Conservation (phyloP, 1,140 invertebrate genomes). For the Bactericera cockerelli region DNA sequence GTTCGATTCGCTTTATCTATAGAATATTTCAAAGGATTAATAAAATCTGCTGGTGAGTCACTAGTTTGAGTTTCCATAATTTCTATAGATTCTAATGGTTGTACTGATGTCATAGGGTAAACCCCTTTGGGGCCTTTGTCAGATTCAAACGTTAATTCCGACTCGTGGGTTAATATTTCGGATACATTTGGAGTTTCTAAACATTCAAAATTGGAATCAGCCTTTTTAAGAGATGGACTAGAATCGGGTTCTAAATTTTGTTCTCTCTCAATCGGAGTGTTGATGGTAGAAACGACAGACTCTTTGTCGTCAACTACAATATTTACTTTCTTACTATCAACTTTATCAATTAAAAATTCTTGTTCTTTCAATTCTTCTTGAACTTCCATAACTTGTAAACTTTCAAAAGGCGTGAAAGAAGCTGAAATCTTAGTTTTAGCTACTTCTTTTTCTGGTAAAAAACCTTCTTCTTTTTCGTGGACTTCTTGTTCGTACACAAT, state of each 20-base stretch:
- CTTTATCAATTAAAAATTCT: slow-evolving; percentile 27
- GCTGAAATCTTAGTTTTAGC: slow-evolving; percentile 44
- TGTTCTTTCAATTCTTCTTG: slow-evolving; percentile 30
- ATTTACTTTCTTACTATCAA: neutral
- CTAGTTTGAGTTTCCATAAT: slow-evolving; percentile 37
- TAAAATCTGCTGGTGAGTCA: slow-evolving; percentile 36
- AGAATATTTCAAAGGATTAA: slow-evolving; percentile 34
- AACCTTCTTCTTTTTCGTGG: slow-evolving; percentile 42
- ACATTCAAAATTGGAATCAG: slow-evolving; percentile 32
- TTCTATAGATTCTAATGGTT: slow-evolving; percentile 36
- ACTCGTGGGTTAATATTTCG: slow-evolving; percentile 38
- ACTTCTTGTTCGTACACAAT: slow-evolving; percentile 39
- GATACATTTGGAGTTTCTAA: slow-evolving; percentile 37
- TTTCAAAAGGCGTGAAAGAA: slow-evolving; percentile 32
- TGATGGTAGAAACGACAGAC: slow-evolving; percentile 33
- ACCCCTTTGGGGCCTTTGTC: slow-evolving; percentile 30
- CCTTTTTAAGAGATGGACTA: slow-evolving; percentile 30
- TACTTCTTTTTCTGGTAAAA: slow-evolving; percentile 31
- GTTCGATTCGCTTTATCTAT: slow-evolving; percentile 33
- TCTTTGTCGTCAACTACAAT: slow-evolving; percentile 34
- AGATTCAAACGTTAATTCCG: slow-evolving; percentile 34
- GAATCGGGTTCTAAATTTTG: slow-evolving; percentile 30
- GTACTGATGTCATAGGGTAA: slow-evolving; percentile 34
- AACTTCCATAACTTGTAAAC: slow-evolving; percentile 35
- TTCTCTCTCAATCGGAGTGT: slow-evolving; percentile 37